Percentiles rank a stretch among this genome's conserved stretches.
phyloP scores from a whole-genome alignment of 1,140 invertebrate genomes.

The Marisa cornuarietis region DNA sequence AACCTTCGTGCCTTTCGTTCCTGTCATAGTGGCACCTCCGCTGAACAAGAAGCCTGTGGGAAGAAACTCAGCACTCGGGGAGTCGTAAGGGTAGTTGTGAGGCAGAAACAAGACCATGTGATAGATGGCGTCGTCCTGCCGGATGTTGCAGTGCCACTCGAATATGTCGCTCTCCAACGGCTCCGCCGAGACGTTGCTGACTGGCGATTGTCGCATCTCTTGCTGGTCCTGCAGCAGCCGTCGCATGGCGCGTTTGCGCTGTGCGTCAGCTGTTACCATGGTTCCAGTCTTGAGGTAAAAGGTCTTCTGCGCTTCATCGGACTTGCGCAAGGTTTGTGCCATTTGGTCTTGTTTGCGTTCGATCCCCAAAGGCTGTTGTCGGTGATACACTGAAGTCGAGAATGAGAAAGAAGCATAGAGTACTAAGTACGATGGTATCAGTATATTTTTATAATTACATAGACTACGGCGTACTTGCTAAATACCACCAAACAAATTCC shows the following conservation, averaged over 20 bases:
- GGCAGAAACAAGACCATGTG: constrained; percentile 53
- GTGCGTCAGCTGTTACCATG: not conserved
- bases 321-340: no score
- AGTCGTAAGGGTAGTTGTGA: constrained; percentile 53
- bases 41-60: constrained; percentile 52
- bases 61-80: constrained; percentile 58
- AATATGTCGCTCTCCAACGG: constrained; percentile 54
- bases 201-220: constrained; percentile 46
- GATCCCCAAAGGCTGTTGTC: no score
- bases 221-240: constrained; percentile 45
- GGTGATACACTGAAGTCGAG: no score
- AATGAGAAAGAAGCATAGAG: no score
- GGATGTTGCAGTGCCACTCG: constrained; percentile 60
- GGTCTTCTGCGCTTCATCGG: no score
- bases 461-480: no score
- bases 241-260: constrained; percentile 47
- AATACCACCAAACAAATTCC: no score
- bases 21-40: constrained; percentile 52
- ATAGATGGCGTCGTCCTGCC: constrained; percentile 52
- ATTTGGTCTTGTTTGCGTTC: no score
- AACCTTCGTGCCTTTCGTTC: constrained; percentile 48
- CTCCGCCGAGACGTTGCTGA: constrained; percentile 51
- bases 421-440: no score
- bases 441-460: no score
- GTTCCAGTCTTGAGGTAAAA: no score